Evolutionary conservation across 2,888 invertebrate genomes (phyloP), one percentile per base, ranked within the genome.

Genomic region (Apantesis nais): DNA sequence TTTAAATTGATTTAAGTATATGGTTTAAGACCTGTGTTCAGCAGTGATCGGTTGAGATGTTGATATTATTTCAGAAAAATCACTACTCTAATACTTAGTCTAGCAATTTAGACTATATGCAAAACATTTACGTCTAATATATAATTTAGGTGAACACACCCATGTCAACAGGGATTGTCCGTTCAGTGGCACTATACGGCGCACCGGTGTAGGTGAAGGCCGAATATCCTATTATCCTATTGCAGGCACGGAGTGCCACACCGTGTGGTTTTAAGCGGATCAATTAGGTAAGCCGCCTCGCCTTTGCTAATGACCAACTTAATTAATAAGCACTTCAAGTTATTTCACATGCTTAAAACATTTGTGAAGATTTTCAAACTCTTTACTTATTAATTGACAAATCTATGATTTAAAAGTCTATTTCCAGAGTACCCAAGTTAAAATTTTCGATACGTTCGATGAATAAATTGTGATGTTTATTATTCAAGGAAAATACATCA

Each of bases 401-500:
- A 58, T 16, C 29, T 58, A 16, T 29, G 1, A 58, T 1, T 1
- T 29, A 16, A 19, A 19, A 48, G 16, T 55, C 34, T 37, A n/a
- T 55, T 48, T 67, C 34, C 61, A 34, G n/a, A n/a, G n/a, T n/a
- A n/a, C n/a, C n/a, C n/a, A n/a, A 31, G 34, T n/a, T 29, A 16
- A 61, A 39, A 22, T 60, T 60, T 37, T 37, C 14, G 25, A 55
- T 8, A 22, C n/a, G 12, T 55, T 55, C 25, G 25, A 14, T 55
- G 55, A 58, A 29, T 14, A 14, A 58, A 29, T 58, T 48, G 22
- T 31, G 25, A 31, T 62, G n/a, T 48, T 16, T 12, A 37, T 19
- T 60, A 65, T 25, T 22, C 12, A 25, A 65, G 65, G 64, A 48
- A 69, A 69, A 63, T 60, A 19, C 48, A 19, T 61, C 41, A 65